A percentile compares a stretch with the other conserved stretches of the same genome.
Conservation (phyloP, 2,888 invertebrate species). For the Acanthosepion esculentum region DNA sequence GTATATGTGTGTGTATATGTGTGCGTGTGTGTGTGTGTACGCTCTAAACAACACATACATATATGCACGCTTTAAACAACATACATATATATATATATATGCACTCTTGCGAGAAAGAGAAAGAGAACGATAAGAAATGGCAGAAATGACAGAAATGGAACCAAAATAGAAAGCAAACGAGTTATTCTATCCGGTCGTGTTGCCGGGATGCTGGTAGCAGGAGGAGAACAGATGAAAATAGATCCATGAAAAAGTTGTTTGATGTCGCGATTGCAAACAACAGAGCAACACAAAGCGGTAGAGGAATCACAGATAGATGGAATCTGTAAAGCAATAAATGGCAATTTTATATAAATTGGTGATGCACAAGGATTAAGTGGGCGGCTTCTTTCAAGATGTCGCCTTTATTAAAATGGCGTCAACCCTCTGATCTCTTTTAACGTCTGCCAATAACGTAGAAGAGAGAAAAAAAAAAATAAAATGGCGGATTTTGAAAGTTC, state of each 20-base stretch:
- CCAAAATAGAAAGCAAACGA: not conserved
- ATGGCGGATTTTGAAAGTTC: not conserved
- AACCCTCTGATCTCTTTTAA: not conserved
- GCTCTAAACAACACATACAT: not conserved
- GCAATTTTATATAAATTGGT: not conserved
- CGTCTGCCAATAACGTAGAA: not conserved
- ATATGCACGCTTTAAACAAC: not conserved
- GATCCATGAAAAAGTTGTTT: slow-evolving; percentile 33
- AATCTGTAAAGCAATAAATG: not conserved
- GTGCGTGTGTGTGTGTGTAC: not conserved
- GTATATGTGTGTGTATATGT: too few relatives aligned
- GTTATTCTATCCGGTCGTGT: not conserved
- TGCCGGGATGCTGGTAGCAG: not conserved
- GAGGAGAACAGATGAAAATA: not conserved
- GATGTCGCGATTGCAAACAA: not conserved
- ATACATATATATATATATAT: too few relatives aligned
- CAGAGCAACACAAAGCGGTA: not conserved
- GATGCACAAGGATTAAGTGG: not conserved
- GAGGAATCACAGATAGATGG: slow-evolving; percentile 3
- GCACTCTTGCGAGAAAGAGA: not conserved
- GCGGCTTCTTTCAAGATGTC: not conserved
- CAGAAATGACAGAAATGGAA: not conserved
- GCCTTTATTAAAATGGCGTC: slow-evolving; percentile 8
- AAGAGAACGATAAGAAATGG: not conserved
- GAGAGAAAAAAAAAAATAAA: not conserved